These are phyloP conservation scores for Zygogramma bicolorata DNA, from an alignment of 2,888 invertebrate species.

Conservation along the genomic window DNA sequence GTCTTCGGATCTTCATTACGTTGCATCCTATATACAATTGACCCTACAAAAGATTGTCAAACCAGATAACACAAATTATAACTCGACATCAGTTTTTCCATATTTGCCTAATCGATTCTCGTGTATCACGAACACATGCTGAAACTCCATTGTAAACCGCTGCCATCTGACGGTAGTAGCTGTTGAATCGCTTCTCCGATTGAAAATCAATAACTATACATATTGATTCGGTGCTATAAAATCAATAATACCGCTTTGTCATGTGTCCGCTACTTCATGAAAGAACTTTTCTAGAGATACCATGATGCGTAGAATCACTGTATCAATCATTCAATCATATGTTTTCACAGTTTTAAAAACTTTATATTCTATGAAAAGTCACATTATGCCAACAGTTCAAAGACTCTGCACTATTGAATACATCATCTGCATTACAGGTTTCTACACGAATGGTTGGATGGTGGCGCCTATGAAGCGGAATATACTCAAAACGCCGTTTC, in stretches of 20 bases:
- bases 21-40: not conserved
- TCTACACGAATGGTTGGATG: not conserved
- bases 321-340: no score
- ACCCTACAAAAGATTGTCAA: not conserved
- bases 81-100: not conserved
- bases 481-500: not conserved
- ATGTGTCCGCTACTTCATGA: not conserved
- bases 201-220: not conserved
- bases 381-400: not conserved
- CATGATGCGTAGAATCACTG: no score
- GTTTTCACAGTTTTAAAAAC: no score
- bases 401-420: not conserved
- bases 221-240: not conserved
- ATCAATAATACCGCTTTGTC: not conserved
- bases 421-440: not conserved
- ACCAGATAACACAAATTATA: not conserved
- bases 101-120: not conserved
- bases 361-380: no score
- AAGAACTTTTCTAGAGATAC: no score
- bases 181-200: no score
- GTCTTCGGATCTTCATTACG: no score
- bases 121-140: not conserved
- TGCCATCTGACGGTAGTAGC: not conserved
- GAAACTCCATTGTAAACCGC: not conserved
- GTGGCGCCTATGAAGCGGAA: not conserved